Conservation (phyloP, 2,113 vertebrate genomes). For the Motacilla tschutschensis region DNA sequence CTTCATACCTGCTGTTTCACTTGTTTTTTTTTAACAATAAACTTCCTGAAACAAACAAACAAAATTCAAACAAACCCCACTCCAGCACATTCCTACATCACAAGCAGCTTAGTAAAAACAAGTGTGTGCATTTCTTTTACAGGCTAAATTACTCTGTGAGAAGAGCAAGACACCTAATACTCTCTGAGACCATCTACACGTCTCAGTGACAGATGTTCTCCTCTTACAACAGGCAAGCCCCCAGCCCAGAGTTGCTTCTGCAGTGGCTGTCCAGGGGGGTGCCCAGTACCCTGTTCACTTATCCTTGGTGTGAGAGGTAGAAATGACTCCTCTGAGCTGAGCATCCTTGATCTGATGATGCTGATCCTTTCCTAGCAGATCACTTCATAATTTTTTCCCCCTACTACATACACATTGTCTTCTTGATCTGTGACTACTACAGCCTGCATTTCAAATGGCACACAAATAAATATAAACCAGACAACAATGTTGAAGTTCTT, state of each 20-base stretch:
- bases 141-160: not conserved
- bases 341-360: not conserved
- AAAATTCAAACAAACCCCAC: rapidly evolving
- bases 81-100: not conserved
- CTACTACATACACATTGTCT: not conserved
- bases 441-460: not conserved
- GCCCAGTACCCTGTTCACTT: not conserved
- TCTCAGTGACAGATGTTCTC: not conserved
- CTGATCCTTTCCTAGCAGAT: not conserved
- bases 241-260: not conserved
- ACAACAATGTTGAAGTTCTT: not conserved
- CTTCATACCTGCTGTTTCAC: not conserved
- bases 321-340: not conserved
- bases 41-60: not conserved
- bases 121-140: not conserved
- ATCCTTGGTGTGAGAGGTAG: not conserved
- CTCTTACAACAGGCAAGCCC: not conserved
- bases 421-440: not conserved
- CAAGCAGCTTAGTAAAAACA: not conserved
- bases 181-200: not conserved
- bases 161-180: not conserved
- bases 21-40: not conserved
- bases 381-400: not conserved
- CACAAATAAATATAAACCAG: not conserved
- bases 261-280: not conserved